Conservation (phyloP, 2,113 vertebrate genomes). For the Labrus mixtus region DNA sequence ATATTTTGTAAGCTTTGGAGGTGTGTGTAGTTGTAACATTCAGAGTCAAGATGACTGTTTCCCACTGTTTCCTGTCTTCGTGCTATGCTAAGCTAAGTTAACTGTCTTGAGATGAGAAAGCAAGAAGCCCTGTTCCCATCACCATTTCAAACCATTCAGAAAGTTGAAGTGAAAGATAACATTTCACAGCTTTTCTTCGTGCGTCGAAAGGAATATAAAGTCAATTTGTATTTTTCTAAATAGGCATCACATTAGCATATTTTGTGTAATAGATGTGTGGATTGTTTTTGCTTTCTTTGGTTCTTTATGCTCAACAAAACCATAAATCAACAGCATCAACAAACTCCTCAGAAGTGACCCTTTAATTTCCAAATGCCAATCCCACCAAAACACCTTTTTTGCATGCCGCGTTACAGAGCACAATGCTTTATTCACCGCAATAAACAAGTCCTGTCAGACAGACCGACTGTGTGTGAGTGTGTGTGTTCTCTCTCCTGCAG, state of each 20-base stretch:
- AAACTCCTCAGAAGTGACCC: not conserved
- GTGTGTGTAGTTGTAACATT: too few relatives aligned
- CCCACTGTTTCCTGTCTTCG: too few relatives aligned
- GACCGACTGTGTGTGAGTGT: slow-evolving; percentile 26
- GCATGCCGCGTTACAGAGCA: slow-evolving; percentile 10
- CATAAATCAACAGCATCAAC: slow-evolving; percentile 10
- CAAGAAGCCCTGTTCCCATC: too few relatives aligned
- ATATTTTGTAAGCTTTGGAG: not conserved
- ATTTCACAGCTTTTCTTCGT: too few relatives aligned
- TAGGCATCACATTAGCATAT: not conserved
- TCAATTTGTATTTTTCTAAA: not conserved
- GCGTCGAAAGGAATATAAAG: too few relatives aligned
- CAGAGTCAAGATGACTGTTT: not conserved
- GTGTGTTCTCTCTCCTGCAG: slow-evolving; percentile 62
- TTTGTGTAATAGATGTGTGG: not conserved
- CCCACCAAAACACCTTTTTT: slow-evolving; percentile 1
- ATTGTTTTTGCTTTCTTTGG: not conserved
- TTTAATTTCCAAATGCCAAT: slow-evolving; percentile 9
- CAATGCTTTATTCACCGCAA: slow-evolving; percentile 53
- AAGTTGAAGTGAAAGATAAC: not conserved
- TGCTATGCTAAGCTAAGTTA: too few relatives aligned
- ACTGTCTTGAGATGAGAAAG: too few relatives aligned
- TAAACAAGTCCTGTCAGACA: slow-evolving; percentile 70
- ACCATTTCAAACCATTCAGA: not conserved
- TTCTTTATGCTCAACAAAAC: not conserved